Conservation (phyloP, 2,113 vertebrate genomes). For the Cavia aperea region DNA sequence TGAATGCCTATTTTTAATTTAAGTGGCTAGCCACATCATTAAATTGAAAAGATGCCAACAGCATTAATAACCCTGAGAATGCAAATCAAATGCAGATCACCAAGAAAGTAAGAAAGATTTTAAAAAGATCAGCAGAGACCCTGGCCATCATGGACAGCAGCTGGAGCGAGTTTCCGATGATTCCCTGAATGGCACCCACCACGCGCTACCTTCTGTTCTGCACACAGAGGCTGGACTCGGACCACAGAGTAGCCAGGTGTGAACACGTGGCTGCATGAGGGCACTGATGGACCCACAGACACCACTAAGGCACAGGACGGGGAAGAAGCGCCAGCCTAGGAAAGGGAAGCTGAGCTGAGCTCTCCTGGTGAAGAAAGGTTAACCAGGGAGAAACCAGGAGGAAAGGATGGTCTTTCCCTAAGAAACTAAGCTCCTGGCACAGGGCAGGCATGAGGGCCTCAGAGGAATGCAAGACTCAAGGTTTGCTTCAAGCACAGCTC, state of each 20-base stretch:
- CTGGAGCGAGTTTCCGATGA: not conserved
- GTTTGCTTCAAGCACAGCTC: not conserved
- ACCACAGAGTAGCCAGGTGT: not conserved
- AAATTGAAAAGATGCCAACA: not conserved
- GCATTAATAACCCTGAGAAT: not conserved
- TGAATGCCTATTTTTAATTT: not conserved
- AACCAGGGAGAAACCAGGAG: not conserved
- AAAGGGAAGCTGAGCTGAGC: not conserved
- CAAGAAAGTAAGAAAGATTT: not conserved
- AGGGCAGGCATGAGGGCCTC: not conserved
- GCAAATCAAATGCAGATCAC: not conserved
- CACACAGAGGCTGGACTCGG: not conserved
- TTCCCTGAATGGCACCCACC: not conserved
- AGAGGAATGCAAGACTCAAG: not conserved
- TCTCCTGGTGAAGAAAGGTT: not conserved
- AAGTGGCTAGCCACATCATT: not conserved
- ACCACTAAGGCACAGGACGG: not conserved
- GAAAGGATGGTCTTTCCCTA: not conserved
- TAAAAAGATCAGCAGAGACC: not conserved
- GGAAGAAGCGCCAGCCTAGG: not conserved
- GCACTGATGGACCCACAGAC: not conserved
- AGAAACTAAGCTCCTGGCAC: not conserved
- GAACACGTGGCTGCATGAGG: not conserved
- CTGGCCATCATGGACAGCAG: not conserved
- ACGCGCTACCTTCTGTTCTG: not conserved